Evolutionary conservation across 2,888 invertebrate species (phyloP), one percentile per base, ranked within the genome.

Genomic region (Plemyria rubiginata): DNA sequence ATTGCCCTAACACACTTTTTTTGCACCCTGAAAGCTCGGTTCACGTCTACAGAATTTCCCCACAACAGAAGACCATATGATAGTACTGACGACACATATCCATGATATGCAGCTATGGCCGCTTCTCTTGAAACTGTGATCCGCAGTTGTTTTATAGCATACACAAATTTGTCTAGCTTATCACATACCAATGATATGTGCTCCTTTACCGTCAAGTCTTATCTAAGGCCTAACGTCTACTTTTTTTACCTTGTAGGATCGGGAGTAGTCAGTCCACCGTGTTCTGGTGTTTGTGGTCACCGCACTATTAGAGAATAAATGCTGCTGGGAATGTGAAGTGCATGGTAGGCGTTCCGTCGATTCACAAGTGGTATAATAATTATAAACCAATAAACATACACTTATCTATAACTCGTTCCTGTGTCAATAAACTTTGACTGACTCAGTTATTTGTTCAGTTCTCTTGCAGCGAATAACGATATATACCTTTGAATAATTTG

Each of bases 361-460:
- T 61, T 59, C 60, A 62, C 66, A 64, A 68, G 68, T 67, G 67
- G 64, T 59, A 52, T 68, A 68, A 68, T 70, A 60, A 60, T 62
- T 68, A 67, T 59, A 57, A 54, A 63, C 56, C 62, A 66, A 55
- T 67, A 68, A 66, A 66, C 67, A 57, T 60, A 41, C 49, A 29
- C 50, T 15, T 65, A 68, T 62, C 60, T 64, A 13, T 46, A 61
- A 63, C 60, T 64, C 51, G 53, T 58, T 65, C 51, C 58, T 48
- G 61, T 60, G 67, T 68, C 66, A 70, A 68, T 70, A 68, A 68
- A 65, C 68, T 54, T 54, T 62, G 60, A 54, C 50, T 54, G 46
- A 51, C 43, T 52, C 38, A 50, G 49, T 49, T 49, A 12, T n/a
- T n/a, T n/a, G n/a, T n/a, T n/a, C n/a, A n/a, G n/a, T n/a, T n/a